Evolutionary conservation across 2,888 invertebrate genomes (phyloP).

Genomic region (Pollenia griseotomentosa): DNA sequence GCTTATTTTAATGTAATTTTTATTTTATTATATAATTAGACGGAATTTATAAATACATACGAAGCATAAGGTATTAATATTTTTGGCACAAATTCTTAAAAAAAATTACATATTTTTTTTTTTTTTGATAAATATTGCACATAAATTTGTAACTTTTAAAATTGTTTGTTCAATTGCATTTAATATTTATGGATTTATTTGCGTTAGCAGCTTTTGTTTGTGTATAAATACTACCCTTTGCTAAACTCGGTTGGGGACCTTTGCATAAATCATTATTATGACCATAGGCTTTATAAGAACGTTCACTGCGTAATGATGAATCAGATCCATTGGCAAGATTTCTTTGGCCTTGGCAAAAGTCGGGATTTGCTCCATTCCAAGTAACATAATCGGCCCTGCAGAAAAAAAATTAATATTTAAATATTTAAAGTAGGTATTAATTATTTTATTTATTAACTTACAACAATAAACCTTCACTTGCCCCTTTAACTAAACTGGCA

Average conservation of each 20-base stretch:
- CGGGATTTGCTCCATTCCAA: constrained; percentile 92
- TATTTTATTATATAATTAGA: constrained; percentile 49
- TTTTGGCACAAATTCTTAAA: constrained; percentile 17
- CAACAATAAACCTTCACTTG: constrained; percentile 91
- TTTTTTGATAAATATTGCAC: constrained; percentile 56
- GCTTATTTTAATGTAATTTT: constrained; percentile 11
- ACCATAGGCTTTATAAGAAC: constrained; percentile 86
- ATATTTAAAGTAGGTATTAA: not conserved
- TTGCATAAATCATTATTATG: constrained; percentile 88
- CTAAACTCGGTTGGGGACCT: constrained; percentile 89
- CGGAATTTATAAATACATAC: constrained; percentile 46
- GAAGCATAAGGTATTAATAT: constrained; percentile 53
- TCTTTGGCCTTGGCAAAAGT: constrained; percentile 85
- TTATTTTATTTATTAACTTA: constrained; percentile 85
- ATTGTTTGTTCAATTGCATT: constrained; percentile 80
- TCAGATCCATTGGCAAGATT: constrained; percentile 86
- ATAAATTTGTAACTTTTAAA: constrained; percentile 31
- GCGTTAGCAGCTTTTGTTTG: constrained; percentile 85
- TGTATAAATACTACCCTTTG: constrained; percentile 92
- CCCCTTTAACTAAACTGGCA: constrained; percentile 89
- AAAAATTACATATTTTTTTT: constrained; percentile 5
- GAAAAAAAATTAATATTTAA: constrained; percentile 42
- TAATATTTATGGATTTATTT: constrained; percentile 80
- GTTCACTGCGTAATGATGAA: constrained; percentile 84
- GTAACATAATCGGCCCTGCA: constrained; percentile 92